A percentile compares a stretch with the other conserved stretches of the same genome.
Conservation (phyloP, 2,797 vertebrate genomes). For the Protosalanx chinensis region DNA sequence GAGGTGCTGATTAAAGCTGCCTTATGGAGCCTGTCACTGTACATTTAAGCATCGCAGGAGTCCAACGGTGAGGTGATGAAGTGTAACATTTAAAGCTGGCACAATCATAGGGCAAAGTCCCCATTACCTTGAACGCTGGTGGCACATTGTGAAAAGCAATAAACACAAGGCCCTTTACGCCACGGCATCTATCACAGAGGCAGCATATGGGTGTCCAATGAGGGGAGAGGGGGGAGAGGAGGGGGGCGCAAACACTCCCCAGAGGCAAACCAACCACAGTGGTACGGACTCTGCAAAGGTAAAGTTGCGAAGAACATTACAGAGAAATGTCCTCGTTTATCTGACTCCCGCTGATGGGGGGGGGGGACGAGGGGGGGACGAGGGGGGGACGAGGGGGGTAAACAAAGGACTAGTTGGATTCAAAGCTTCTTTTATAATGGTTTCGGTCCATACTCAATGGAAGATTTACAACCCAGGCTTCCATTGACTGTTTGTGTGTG, state of each 20-base stretch:
- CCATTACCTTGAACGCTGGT: slow-evolving; percentile 58
- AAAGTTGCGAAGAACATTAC: slow-evolving; percentile 35
- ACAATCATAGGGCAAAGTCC: slow-evolving; percentile 61
- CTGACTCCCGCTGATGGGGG: slow-evolving; percentile 22
- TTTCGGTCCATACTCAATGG: neutral
- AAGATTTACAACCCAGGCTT: neutral
- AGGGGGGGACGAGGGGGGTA: no score
- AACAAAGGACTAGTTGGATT: slow-evolving; percentile 22
- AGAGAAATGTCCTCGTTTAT: slow-evolving; percentile 37
- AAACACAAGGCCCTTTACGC: slow-evolving; percentile 49
- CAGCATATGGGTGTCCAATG: slow-evolving; percentile 57
- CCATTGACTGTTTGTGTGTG: neutral
- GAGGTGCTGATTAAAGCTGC: slow-evolving; percentile 55
- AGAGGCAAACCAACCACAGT: slow-evolving; percentile 51
- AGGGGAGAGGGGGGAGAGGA: slow-evolving; percentile 27
- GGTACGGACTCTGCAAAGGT: slow-evolving; percentile 46
- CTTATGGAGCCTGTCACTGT: slow-evolving; percentile 50
- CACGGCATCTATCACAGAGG: slow-evolving; percentile 56
- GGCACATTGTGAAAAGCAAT: slow-evolving; percentile 66
- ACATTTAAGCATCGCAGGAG: slow-evolving; percentile 53
- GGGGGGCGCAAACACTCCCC: slow-evolving; percentile 35
- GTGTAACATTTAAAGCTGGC: slow-evolving; percentile 64
- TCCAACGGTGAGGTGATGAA: slow-evolving; percentile 61
- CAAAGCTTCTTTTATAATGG: slow-evolving; percentile 9
- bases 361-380: neutral